Percentiles rank a stretch among this genome's conserved stretches.
These are phyloP conservation scores for Proteles cristata DNA, from an alignment of 2,113 vertebrate species.

Conservation along the genomic window DNA sequence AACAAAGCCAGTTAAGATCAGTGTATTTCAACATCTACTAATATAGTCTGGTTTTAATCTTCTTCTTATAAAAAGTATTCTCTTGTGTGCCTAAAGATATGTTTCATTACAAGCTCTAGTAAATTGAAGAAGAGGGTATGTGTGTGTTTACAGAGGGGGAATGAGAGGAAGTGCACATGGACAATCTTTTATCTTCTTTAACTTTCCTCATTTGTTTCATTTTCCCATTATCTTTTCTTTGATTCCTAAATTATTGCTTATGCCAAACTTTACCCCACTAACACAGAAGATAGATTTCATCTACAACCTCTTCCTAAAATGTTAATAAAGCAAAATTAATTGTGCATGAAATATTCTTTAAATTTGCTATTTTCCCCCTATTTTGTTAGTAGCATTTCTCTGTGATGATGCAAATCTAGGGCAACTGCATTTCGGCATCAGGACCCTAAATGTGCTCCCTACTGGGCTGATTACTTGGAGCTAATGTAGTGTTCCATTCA, in stretches of 20 bases:
- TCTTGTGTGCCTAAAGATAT: neutral
- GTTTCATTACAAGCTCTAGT: neutral
- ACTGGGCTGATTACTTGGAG: constrained; percentile 60
- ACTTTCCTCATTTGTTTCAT: neutral
- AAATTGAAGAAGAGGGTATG: neutral
- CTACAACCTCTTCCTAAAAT: neutral
- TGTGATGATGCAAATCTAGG: constrained; percentile 40
- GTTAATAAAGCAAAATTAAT: neutral
- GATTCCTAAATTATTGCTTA: neutral
- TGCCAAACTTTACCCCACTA: neutral
- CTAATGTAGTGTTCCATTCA: constrained; percentile 44
- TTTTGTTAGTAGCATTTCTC: constrained; percentile 58
- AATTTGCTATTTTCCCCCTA: neutral
- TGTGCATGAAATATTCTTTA: neutral
- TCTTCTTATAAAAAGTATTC: constrained; percentile 49
- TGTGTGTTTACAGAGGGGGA: neutral
- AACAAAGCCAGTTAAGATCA: constrained; percentile 55
- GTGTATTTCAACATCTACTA: constrained; percentile 31
- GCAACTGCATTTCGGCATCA: constrained; percentile 60
- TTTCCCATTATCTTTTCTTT: neutral
- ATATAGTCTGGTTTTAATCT: constrained; percentile 42
- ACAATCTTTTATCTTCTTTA: neutral
- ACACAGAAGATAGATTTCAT: neutral
- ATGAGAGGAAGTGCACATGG: neutral
- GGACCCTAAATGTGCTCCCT: constrained; percentile 64